These are phyloP conservation scores for Megastigmus dorsalis DNA, from an alignment of 2,888 invertebrate genomes.

Conservation along the genomic window DNA sequence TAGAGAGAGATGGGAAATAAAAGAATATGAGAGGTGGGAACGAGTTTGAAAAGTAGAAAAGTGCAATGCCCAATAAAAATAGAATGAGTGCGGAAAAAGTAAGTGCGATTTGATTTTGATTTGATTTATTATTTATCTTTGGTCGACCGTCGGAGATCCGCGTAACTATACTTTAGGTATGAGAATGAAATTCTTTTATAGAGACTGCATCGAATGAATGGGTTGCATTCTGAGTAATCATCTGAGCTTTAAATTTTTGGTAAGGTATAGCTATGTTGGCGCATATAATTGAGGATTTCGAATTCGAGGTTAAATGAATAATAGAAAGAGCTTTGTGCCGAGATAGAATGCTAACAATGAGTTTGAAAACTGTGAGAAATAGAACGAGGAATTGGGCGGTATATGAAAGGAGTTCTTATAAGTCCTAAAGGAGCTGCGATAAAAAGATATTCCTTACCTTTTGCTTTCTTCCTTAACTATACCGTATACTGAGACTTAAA, in stretches of 20 bases:
- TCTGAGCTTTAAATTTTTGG: too few relatives aligned
- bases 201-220: too few relatives aligned
- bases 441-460: too few relatives aligned
- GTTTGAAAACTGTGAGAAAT: conserved; percentile 4
- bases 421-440: background rate
- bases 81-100: background rate
- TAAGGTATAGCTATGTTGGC: too few relatives aligned
- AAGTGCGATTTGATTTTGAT: conserved; percentile 42
- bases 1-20: conserved; percentile 28
- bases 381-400: background rate
- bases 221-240: too few relatives aligned
- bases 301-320: background rate
- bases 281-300: too few relatives aligned
- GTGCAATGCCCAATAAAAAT: background rate
- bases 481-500: too few relatives aligned
- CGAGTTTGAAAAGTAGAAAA: background rate
- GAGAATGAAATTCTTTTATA: too few relatives aligned
- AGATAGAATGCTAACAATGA: background rate
- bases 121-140: conserved; percentile 21
- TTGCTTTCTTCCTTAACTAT: too few relatives aligned
- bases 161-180: too few relatives aligned
- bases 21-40: background rate
- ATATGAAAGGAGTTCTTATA: background rate
- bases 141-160: too few relatives aligned
- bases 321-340: background rate